Base-by-base conservation (phyloP, 23 tunicate species). In the Ciona savignyi region DNA sequence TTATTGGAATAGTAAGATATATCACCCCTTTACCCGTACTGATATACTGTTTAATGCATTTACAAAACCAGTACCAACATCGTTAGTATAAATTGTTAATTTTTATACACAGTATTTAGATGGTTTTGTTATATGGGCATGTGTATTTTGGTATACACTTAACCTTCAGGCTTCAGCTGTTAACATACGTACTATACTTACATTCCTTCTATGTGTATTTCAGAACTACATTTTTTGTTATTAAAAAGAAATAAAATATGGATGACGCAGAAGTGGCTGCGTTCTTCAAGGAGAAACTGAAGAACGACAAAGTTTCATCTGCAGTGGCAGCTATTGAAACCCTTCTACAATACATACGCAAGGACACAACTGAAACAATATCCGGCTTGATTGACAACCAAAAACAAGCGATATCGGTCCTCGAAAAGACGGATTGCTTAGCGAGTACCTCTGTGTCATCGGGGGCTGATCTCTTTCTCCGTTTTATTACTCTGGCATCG, bases 381-480 rank as follows among this genome's bases (percentile, higher is more conserved):
- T 31, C 79, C 24, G 96, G 89, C 0, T 70, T 89, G 29, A 69
- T 86, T 33, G 85, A 74, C 35, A 89, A 83, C 62, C 63, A 83
- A 21, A 83, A 89, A 70, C 32, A 69, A 63, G 96, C 85, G 51
- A 89, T 51, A 25, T 48, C 74, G 22, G 67, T 75, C 26, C 67
- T 89, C 29, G 84, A 74, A 28, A 61, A 33, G 22, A 89, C 96
- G 4, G 96, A 89, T 30, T 89, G 96, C 77, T 26, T 42, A 24
- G 89, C 82, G 9, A 86, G 79, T 23, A 87, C 99, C n/a, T 87
- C 99, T 6, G 90, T 94, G 27, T 87, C 86, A 68, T 94, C 99
- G 24, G 99, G 99, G 9, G 79, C 95, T 26, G 90, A 87, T 62
- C 67, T 94, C 51, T 94, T 94, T 70, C 65, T 87, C 2, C 90